Conservation (phyloP, 2,888 invertebrate genomes). For the Andrena trimmerana region DNA sequence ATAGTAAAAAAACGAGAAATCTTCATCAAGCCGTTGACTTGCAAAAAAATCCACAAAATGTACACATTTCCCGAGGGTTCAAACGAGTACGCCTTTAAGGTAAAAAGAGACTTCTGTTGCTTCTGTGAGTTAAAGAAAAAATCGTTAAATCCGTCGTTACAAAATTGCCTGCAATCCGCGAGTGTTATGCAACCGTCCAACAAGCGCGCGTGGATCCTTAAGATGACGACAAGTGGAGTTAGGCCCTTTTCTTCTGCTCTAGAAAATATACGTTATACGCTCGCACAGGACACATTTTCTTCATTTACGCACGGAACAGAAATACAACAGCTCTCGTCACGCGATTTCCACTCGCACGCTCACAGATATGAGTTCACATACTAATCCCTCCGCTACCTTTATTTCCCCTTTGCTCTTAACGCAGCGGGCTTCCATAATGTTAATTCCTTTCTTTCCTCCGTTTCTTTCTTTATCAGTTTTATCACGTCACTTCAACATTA, state of each 20-base stretch:
- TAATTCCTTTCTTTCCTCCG: constrained; percentile 1
- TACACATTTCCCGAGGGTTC: too few species aligned
- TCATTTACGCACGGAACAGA: constrained; percentile 1
- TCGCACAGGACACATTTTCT: not conserved
- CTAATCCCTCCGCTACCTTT: constrained; percentile 6
- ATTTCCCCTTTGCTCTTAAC: constrained; percentile 12
- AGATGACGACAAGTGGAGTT: constrained; percentile 55
- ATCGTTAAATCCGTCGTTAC: not conserved
- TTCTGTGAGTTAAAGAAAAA: not conserved
- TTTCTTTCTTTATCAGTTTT: constrained; percentile 1
- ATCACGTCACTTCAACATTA: not conserved
- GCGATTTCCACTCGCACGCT: constrained; percentile 12
- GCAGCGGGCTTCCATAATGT: constrained; percentile 36
- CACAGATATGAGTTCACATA: constrained; percentile 46
- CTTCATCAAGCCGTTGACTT: too few species aligned
- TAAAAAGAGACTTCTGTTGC: not conserved
- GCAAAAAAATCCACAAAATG: too few species aligned
- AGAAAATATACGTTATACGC: constrained; percentile 47
- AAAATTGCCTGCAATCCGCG: not conserved
- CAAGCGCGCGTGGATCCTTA: constrained; percentile 22
- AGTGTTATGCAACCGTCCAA: not conserved
- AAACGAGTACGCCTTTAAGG: too few species aligned
- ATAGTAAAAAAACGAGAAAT: too few species aligned
- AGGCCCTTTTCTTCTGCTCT: constrained; percentile 49
- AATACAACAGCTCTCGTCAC: constrained; percentile 10